Evolutionary conservation across 92 coral and sea anemone species (phyloP).

Genomic region (Isaurus tuberculatus): DNA sequence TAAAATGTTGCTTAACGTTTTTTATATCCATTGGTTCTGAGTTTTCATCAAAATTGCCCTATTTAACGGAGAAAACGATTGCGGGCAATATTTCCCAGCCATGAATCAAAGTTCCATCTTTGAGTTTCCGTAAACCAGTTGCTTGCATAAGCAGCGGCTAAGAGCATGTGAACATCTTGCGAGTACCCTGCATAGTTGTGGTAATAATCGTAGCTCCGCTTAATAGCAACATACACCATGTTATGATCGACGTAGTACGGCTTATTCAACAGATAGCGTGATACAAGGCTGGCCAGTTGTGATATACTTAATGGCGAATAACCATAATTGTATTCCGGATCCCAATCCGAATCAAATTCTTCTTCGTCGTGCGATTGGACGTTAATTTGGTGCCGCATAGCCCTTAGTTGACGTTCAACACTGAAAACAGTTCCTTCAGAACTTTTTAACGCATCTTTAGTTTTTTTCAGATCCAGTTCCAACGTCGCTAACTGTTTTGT

Average conservation of each 20-base stretch:
- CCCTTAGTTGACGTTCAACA: slow-evolving; percentile 80
- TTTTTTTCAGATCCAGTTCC: slow-evolving; percentile 74
- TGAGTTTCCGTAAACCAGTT: slow-evolving; percentile 95
- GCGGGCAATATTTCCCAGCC: slow-evolving; percentile 82
- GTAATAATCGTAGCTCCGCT: slow-evolving; percentile 90
- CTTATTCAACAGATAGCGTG: slow-evolving; percentile 76
- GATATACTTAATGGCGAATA: slow-evolving; percentile 92
- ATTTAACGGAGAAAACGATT: slow-evolving; percentile 67
- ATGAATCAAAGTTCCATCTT: slow-evolving; percentile 70
- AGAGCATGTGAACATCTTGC: slow-evolving; percentile 97
- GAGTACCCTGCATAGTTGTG: slow-evolving; percentile 91
- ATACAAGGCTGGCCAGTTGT: slow-evolving; percentile 79
- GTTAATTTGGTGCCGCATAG: slow-evolving; percentile 67
- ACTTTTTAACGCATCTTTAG: slow-evolving; percentile 79
- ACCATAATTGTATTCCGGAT: slow-evolving; percentile 92
- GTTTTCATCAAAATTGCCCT: slow-evolving; percentile 8
- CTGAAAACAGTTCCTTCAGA: slow-evolving; percentile 81
- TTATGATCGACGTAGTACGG: slow-evolving; percentile 87
- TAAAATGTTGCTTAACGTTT: background rate
- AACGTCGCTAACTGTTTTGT: slow-evolving; percentile 69
- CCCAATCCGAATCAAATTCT: slow-evolving; percentile 85
- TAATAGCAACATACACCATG: slow-evolving; percentile 75
- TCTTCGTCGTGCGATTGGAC: slow-evolving; percentile 62
- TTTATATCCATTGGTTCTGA: background rate
- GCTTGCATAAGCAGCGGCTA: slow-evolving; percentile 90